These are phyloP conservation scores for Nyleta sp. DNA, from an alignment of 2,888 invertebrate genomes.

Conservation along the genomic window DNA sequence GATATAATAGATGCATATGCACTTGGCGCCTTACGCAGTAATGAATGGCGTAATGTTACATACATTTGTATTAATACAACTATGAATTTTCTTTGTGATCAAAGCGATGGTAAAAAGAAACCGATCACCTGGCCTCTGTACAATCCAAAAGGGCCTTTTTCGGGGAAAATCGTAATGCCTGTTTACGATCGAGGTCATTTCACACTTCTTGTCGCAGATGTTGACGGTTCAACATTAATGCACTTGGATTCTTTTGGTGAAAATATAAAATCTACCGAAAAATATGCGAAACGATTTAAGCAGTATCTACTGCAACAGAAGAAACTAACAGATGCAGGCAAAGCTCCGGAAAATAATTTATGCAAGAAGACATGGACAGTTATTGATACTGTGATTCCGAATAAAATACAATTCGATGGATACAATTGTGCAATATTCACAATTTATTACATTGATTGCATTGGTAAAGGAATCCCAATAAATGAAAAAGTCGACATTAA, in stretches of 20 bases:
- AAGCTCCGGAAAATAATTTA: constrained; percentile 4
- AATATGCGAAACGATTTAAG: constrained; percentile 5
- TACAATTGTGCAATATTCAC: constrained; percentile 17
- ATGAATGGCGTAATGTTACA: not conserved
- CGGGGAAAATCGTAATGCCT: constrained; percentile 1
- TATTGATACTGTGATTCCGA: not conserved
- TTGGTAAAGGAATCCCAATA: not conserved
- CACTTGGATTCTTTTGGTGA: constrained; percentile 7
- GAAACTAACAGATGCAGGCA: not conserved
- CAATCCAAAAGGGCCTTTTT: constrained; percentile 2
- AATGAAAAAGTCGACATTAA: not conserved
- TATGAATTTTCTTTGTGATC: not conserved
- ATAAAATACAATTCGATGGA: constrained; percentile 2
- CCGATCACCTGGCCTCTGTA: not conserved
- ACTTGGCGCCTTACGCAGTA: not conserved
- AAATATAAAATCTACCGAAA: not conserved
- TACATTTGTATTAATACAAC: not conserved
- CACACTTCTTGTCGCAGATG: constrained; percentile 7
- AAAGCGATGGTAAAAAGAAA: not conserved
- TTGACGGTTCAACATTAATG: not conserved
- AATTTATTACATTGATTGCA: constrained; percentile 14
- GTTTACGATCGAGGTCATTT: not conserved
- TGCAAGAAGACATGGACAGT: constrained; percentile 14
- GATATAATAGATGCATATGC: constrained; percentile 1
- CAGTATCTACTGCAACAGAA: constrained; percentile 3